Percentiles rank a stretch among this genome's conserved stretches.
These are phyloP conservation scores for Sinosuthora webbiana DNA, from an alignment of 2,113 vertebrate species.

Conservation along the genomic window DNA sequence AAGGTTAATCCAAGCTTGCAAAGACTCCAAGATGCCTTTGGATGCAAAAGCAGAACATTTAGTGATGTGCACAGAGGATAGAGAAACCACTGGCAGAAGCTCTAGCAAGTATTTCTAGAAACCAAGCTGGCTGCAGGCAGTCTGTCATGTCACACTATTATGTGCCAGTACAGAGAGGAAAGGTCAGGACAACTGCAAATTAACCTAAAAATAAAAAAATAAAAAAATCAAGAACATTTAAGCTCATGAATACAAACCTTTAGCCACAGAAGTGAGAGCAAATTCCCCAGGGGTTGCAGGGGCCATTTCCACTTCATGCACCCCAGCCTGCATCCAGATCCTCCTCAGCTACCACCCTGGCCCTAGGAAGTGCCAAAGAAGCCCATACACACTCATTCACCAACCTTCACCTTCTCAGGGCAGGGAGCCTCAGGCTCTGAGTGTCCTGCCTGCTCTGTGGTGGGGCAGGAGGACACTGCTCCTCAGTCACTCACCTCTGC, in stretches of 20 bases:
- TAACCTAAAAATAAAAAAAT: not conserved
- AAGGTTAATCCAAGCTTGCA: not conserved
- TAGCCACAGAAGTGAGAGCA: not conserved
- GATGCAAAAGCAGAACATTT: not conserved
- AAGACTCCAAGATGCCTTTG: not conserved
- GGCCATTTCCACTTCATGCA: not conserved
- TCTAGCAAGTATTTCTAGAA: not conserved
- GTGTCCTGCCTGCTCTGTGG: not conserved
- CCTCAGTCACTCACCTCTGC: not conserved
- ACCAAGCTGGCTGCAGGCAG: not conserved
- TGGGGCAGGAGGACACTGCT: not conserved
- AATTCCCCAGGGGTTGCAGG: not conserved
- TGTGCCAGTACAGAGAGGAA: not conserved
- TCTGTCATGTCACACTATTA: not conserved
- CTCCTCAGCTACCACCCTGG: not conserved
- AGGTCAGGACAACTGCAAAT: not conserved
- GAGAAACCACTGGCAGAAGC: not conserved
- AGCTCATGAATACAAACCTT: not conserved
- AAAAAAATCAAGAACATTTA: not conserved
- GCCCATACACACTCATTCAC: fast-evolving
- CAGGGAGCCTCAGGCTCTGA: not conserved
- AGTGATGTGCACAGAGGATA: not conserved
- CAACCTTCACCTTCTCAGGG: not conserved
- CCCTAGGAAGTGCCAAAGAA: not conserved
- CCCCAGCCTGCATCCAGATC: not conserved